Evolutionary conservation across 2,888 invertebrate species (phyloP), one percentile per base, ranked within the genome.

Genomic region (Hermodice carunculata): DNA sequence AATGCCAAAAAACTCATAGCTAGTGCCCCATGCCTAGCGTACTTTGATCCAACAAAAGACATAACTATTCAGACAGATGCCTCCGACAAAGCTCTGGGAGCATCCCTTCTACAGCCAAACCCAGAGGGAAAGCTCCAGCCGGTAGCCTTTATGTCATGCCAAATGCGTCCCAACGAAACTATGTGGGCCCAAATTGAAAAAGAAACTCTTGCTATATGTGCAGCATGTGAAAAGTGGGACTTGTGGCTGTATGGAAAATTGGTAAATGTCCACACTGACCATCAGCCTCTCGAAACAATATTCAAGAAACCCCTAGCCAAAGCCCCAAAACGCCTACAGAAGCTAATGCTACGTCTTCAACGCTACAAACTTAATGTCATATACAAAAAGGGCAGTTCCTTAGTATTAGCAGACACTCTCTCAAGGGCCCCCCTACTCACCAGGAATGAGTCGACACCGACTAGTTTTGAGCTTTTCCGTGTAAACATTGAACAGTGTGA

Each of bases 261-360:
- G 3, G 37, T 48, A n/a, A 61, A 22, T 29, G 43, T 61, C 6
- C 48, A 62, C 48, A 56, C 46, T 5, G 62, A 62, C 31, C 61
- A 61, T 26, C 31, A 54, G 48, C 62, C n/a, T n/a, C n/a, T n/a
- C n/a, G n/a, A n/a, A n/a, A n/a, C n/a, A n/a, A n/a, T n/a, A n/a
- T n/a, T n/a, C n/a, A n/a, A n/a, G n/a, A n/a, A n/a, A 28, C 26
- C 51, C 8, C 29, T 60, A 3, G 6, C 22, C 11, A 8, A 22
- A 52, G 60, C 60, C 28, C 60, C 60, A 22, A 17, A 8, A 19
- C 34, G 52, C 4, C 52, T 60, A n/a, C 60, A 60, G 29, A 32
- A 40, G 24, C 51, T 60, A 52, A 60, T 60, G 60, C 31, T 52
- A 52, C n/a, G 52, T 8, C 52, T 60, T 6, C 60, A 60, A 29